phyloP scores from a whole-genome alignment of 2,797 vertebrate species.

The Eutrigla gurnardus region DNA sequence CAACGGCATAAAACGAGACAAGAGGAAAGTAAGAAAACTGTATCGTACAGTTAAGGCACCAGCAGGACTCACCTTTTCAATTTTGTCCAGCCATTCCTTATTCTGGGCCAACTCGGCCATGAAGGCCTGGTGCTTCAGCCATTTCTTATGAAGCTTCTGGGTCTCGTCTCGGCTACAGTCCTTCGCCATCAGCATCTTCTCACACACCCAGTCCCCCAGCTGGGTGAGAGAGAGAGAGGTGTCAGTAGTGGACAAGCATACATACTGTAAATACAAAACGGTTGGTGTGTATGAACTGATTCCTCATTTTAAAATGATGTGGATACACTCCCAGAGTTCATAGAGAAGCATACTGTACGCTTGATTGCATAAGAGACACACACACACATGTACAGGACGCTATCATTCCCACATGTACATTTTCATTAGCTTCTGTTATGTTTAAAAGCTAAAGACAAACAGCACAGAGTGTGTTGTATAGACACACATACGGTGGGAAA shows the following conservation, averaged over 20 bases:
- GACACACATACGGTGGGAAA: slow-evolving; percentile 37
- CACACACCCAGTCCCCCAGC: slow-evolving; percentile 88
- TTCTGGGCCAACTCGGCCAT: slow-evolving; percentile 94
- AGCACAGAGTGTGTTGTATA: neutral
- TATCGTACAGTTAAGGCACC: neutral
- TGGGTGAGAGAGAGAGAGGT: slow-evolving; percentile 47
- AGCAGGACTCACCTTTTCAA: slow-evolving; percentile 88
- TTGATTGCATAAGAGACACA: neutral
- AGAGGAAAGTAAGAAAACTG: neutral
- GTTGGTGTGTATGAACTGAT: neutral
- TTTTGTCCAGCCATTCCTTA: slow-evolving; percentile 93
- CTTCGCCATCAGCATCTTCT: slow-evolving; percentile 92
- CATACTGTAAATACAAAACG: slow-evolving; percentile 19
- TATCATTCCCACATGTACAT: slow-evolving; percentile 6
- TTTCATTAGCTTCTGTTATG: neutral
- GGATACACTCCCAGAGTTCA: neutral
- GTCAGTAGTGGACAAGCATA: slow-evolving; percentile 17
- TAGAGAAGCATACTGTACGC: neutral
- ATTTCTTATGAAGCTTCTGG: slow-evolving; percentile 91
- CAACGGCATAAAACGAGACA: neutral
- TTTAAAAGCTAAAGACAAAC: neutral
- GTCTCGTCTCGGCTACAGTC: slow-evolving; percentile 88
- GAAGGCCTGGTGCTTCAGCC: slow-evolving; percentile 94
- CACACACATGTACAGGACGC: neutral
- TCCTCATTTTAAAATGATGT: fast-evolving